Conservation (phyloP, 2,797 vertebrate genomes). For the Thunnus albacares region DNA sequence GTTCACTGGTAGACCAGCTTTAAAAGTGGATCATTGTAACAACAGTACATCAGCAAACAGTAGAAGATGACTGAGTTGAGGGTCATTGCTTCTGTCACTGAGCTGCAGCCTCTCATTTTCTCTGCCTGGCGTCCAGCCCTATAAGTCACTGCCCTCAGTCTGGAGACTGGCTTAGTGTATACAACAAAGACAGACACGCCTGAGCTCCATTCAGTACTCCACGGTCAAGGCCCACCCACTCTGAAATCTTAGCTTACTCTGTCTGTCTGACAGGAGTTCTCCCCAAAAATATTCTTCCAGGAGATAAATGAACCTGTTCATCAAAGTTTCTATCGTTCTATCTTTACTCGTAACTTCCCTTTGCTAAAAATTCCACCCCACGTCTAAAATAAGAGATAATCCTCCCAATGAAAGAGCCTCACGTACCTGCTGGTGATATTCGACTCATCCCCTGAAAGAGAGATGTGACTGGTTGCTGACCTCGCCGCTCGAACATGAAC, state of each 20-base stretch:
- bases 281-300: not conserved
- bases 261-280: constrained; percentile 29
- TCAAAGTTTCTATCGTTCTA: not conserved
- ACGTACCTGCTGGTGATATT: constrained; percentile 17
- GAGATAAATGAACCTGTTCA: constrained; percentile 6
- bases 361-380: not conserved
- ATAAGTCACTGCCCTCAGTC: constrained; percentile 64
- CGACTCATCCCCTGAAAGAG: constrained; percentile 27
- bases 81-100: constrained; percentile 76
- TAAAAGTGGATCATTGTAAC: constrained; percentile 59
- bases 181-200: constrained; percentile 60
- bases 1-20: constrained; percentile 41
- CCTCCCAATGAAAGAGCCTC: not conserved
- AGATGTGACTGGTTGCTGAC: constrained; percentile 35
- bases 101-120: constrained; percentile 73
- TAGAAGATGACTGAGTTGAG: constrained; percentile 66
- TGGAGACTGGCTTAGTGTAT: constrained; percentile 57
- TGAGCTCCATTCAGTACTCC: constrained; percentile 53
- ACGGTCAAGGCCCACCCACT: constrained; percentile 54
- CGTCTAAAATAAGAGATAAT: too few species aligned
- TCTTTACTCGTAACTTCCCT: not conserved
- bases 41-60: constrained; percentile 66
- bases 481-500: constrained; percentile 38
- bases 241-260: constrained; percentile 15
- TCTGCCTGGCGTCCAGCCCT: constrained; percentile 67